A percentile compares a stretch with the other conserved stretches of the same genome.
phyloP scores from a whole-genome alignment of 2,113 vertebrate species.

The Heterotilapia buettikoferi region DNA sequence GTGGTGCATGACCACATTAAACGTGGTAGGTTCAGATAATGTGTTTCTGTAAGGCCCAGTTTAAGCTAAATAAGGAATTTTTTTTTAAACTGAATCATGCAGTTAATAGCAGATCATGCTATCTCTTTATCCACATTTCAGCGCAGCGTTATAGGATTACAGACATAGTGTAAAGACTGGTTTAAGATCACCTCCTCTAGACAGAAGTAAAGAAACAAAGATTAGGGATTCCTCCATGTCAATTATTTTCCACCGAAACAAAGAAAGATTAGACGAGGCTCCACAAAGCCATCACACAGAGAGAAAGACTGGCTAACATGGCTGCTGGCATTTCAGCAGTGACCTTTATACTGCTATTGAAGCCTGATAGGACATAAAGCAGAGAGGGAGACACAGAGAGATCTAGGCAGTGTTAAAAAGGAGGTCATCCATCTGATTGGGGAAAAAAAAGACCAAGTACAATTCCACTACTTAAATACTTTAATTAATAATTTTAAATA shows the following conservation, averaged over 20 bases:
- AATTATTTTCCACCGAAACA: not conserved
- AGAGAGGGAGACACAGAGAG: not conserved
- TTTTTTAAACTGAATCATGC: not conserved
- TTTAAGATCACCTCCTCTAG: not conserved
- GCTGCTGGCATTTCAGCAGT: conserved; percentile 29
- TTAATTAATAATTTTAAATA: not conserved
- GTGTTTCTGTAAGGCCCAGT: not conserved
- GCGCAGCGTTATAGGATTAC: not conserved
- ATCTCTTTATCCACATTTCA: not conserved
- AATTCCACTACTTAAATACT: not conserved
- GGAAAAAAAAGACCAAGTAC: fast-evolving
- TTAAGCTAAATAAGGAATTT: not conserved
- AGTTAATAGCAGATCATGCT: not conserved
- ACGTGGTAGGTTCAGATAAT: not conserved
- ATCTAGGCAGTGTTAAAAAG: not conserved
- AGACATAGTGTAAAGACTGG: not conserved
- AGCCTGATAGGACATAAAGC: not conserved
- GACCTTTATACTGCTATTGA: conserved; percentile 28
- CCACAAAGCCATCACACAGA: not conserved
- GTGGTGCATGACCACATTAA: not conserved
- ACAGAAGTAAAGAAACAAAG: not conserved
- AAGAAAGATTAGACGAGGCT: not conserved
- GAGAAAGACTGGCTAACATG: not conserved
- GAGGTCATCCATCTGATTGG: not conserved
- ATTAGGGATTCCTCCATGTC: not conserved